Base-by-base conservation (phyloP, 1,140 invertebrate genomes). In the Globodera rostochiensis region DNA sequence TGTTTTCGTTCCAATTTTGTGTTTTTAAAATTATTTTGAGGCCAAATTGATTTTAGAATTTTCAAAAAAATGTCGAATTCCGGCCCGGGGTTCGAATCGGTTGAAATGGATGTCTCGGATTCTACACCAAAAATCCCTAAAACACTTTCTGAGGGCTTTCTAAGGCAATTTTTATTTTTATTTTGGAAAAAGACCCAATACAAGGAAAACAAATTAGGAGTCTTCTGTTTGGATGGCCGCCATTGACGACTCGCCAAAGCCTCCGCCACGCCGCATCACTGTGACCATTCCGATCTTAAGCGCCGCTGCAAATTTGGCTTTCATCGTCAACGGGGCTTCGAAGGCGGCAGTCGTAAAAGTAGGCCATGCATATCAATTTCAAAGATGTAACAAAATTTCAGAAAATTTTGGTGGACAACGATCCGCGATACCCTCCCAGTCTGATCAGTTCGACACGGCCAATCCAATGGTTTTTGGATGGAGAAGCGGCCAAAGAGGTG, bases 161-260 rank as follows among this genome's bases (percentile, higher is more conserved):
- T 25, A 25, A 1, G 1, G 25, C 25, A 25, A 25, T 25, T 25
- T 25, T 25, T 25, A 0, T 25, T 25, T 25, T n/a, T n/a, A n/a
- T n/a, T 25, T 25, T 25, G 0, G 25, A 25, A 25, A 25, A 25
- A 25, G 25, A 25, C 25, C 25, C 25, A 25, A 25, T 25, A 36
- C 36, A 36, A 36, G 36, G 3, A 36, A 36, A 36, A 36, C 1
- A 73, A 57, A 86, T 5, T 47, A 84, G 83, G 83, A 87, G 74
- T 64, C 19, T n/a, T 85, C 87, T 21, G 84, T 85, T 13, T 94
- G 95, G 92, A 94, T 98, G 6, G 94, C 94, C 47, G 90, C 94
- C 1, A 95, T 99, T 74, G 93, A 91, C 3, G 94, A 99, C 91
- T 98, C 96, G 1, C 97, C 97, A 0, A 99, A 99, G 91, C 96